Evolutionary conservation across 2,797 vertebrate genomes (phyloP).

Genomic region (Philypnodon macrostomus): DNA sequence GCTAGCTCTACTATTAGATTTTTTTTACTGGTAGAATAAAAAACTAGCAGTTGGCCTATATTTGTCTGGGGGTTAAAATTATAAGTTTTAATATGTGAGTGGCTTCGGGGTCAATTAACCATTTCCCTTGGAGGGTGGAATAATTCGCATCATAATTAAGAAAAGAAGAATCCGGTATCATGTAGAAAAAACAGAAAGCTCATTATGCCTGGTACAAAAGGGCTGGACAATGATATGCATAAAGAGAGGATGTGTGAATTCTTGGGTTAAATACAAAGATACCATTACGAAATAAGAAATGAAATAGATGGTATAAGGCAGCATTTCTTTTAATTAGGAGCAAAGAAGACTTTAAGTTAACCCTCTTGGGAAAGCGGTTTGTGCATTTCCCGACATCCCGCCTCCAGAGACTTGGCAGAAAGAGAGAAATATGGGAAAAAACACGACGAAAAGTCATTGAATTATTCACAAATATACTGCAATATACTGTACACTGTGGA

Average conservation of each 20-base stretch:
- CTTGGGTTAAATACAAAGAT: slow-evolving; percentile 31
- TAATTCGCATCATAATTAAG: slow-evolving; percentile 62
- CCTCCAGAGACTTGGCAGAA: slow-evolving; percentile 55
- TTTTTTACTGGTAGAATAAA: slow-evolving; percentile 50
- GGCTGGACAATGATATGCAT: slow-evolving; percentile 8
- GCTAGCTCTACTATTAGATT: slow-evolving; percentile 21
- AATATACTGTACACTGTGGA: slow-evolving; percentile 51
- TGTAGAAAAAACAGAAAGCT: slow-evolving; percentile 37
- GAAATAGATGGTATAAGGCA: slow-evolving; percentile 47
- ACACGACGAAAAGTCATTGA: slow-evolving; percentile 67
- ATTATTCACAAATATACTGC: slow-evolving; percentile 71
- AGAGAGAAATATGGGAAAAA: slow-evolving; percentile 63
- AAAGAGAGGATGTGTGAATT: slow-evolving; percentile 34
- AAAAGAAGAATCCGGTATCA: slow-evolving; percentile 43
- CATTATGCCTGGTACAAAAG: slow-evolving; percentile 38
- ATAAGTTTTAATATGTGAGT: slow-evolving; percentile 60
- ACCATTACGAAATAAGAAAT: slow-evolving; percentile 40
- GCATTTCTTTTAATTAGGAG: slow-evolving; percentile 69
- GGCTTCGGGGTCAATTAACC: slow-evolving; percentile 71
- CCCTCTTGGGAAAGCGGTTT: slow-evolving; percentile 63
- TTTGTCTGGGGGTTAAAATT: slow-evolving; percentile 59
- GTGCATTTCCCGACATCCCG: slow-evolving; percentile 55
- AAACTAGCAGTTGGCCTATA: slow-evolving; percentile 54
- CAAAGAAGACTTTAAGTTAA: slow-evolving; percentile 54
- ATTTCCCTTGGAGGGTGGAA: slow-evolving; percentile 57